These are phyloP conservation scores for Linepithema humile DNA, from an alignment of 1,140 invertebrate species.

Conservation along the genomic window DNA sequence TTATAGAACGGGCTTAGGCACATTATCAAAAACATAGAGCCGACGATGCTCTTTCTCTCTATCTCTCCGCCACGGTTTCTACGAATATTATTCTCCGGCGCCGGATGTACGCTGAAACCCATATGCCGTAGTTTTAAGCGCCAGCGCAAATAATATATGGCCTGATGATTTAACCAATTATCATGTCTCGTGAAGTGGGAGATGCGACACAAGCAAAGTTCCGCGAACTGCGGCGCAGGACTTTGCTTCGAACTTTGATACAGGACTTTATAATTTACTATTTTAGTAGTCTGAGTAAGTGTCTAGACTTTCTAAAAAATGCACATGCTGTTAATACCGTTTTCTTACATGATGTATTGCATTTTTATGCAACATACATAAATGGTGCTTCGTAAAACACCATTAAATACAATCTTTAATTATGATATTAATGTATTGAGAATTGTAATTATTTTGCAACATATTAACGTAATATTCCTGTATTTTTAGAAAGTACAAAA, in stretches of 20 bases:
- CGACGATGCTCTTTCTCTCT: constrained; percentile 15
- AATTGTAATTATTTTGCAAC: too few species aligned
- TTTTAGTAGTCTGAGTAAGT: neutral
- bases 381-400: too few species aligned
- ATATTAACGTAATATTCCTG: too few species aligned
- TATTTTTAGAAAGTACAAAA: neutral
- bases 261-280: neutral
- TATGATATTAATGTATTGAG: too few species aligned
- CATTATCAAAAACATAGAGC: constrained; percentile 77
- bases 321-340: neutral
- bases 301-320: too few species aligned
- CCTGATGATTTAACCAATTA: constrained; percentile 27
- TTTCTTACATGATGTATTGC: neutral
- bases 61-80: neutral
- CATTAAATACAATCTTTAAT: too few species aligned
- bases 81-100: neutral
- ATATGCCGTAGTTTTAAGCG: neutral
- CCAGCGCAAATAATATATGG: neutral
- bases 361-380: too few species aligned
- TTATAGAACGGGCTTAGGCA: constrained; percentile 78
- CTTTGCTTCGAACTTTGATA: neutral
- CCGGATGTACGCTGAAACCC: neutral
- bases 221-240: neutral
- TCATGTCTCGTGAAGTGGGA: neutral
- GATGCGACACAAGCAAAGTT: constrained; percentile 4